A percentile compares a stretch with the other conserved stretches of the same genome.
Evolutionary conservation across 2,797 vertebrate species (phyloP).

Genomic region (Platalea minor): DNA sequence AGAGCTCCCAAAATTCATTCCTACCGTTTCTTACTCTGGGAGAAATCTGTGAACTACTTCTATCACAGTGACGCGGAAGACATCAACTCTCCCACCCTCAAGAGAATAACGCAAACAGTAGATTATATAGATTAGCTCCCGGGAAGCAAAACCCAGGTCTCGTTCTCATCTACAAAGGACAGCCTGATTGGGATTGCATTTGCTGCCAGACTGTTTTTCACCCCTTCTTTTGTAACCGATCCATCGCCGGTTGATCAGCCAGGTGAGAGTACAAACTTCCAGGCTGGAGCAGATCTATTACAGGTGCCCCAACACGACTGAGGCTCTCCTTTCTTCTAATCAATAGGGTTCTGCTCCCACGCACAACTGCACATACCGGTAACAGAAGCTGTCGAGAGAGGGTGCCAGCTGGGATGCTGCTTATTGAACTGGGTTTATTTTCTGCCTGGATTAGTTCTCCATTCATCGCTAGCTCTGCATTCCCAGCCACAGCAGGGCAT

Average conservation of each 20-base stretch:
- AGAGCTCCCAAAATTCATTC: background rate
- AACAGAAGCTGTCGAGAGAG: background rate
- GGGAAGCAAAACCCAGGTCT: background rate
- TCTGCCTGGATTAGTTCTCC: conserved; percentile 26
- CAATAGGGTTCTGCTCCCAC: background rate
- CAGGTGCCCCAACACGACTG: background rate
- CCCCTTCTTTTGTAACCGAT: background rate
- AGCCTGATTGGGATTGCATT: background rate
- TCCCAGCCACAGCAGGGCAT: background rate
- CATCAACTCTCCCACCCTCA: background rate
- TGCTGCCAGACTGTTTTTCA: background rate
- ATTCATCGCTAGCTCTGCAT: background rate
- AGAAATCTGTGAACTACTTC: background rate
- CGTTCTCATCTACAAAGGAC: background rate
- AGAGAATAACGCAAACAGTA: no score
- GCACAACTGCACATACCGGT: background rate
- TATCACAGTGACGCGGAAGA: background rate
- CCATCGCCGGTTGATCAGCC: background rate
- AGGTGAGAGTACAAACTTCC: background rate
- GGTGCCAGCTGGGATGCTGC: background rate
- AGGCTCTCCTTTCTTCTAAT: background rate
- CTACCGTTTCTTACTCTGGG: background rate
- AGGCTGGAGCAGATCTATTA: background rate
- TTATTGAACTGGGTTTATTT: background rate
- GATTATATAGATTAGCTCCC: background rate